Evolutionary conservation across 2,888 invertebrate genomes (phyloP).

Genomic region (Torymus aiolomorphi): DNA sequence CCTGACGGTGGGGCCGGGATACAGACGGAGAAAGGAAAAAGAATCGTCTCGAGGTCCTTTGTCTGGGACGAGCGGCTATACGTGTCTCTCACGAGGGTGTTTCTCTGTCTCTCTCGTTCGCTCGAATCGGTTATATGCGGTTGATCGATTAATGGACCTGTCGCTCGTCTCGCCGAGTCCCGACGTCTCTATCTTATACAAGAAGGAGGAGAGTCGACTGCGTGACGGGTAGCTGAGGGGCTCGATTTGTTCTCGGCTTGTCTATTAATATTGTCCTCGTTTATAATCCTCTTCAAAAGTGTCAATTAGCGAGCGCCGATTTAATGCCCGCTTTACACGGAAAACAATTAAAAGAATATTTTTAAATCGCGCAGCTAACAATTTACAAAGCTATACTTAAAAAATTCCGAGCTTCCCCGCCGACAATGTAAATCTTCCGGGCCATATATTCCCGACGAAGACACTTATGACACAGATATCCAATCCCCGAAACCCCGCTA

Average conservation of each 20-base stretch:
- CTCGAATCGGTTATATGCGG: constrained; percentile 31
- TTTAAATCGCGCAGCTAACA: too few species aligned
- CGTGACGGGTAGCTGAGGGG: too few species aligned
- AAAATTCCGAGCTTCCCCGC: too few species aligned
- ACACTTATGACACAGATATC: too few species aligned
- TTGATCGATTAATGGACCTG: constrained; percentile 52
- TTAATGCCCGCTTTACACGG: too few species aligned
- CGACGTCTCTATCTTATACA: constrained; percentile 40
- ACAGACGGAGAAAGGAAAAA: background rate
- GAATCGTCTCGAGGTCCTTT: constrained; percentile 23
- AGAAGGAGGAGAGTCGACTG: background rate
- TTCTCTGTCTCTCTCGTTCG: background rate
- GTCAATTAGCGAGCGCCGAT: too few species aligned
- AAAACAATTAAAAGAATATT: too few species aligned
- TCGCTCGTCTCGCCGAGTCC: background rate
- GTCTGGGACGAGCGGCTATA: background rate
- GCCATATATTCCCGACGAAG: too few species aligned
- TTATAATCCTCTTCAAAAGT: too few species aligned
- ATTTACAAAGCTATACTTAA: too few species aligned
- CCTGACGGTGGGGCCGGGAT: background rate
- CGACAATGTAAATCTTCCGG: too few species aligned
- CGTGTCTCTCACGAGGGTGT: constrained; percentile 30
- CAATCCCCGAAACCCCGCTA: too few species aligned
- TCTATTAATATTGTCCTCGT: constrained; percentile 3
- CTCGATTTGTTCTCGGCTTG: constrained; percentile 22